These are phyloP conservation scores for Pinctada fucata DNA, from an alignment of 2,888 invertebrate species.

Conservation along the genomic window DNA sequence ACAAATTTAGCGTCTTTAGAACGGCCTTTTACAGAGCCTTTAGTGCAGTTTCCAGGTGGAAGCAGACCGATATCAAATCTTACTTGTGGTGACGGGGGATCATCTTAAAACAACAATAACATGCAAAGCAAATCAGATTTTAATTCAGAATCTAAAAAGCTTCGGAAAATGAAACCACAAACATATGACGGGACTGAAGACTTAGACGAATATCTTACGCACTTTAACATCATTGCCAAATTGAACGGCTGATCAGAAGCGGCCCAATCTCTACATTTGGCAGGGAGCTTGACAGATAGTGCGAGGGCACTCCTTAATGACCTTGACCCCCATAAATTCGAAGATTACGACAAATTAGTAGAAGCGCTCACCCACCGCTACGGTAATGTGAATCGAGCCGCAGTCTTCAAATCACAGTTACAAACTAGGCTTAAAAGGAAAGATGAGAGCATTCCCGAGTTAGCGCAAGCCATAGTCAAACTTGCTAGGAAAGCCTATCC, in stretches of 20 bases:
- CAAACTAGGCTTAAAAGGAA: too few relatives aligned
- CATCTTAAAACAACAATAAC: neutral
- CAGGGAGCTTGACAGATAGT: neutral
- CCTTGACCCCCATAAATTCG: neutral
- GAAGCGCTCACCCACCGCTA: neutral
- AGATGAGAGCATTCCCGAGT: too few relatives aligned
- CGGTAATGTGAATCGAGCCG: too few relatives aligned
- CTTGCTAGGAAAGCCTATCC: neutral
- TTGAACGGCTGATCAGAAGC: neutral
- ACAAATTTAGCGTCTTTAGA: neutral
- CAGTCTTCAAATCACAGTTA: too few relatives aligned
- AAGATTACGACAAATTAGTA: neutral
- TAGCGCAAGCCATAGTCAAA: too few relatives aligned
- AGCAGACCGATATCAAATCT: neutral
- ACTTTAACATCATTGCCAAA: neutral
- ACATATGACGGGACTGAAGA: neutral
- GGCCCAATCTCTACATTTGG: neutral
- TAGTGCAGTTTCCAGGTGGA: neutral
- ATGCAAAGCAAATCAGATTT: neutral
- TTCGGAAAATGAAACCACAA: neutral
- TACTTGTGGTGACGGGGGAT: neutral
- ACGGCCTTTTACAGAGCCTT: neutral
- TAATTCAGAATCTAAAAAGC: neutral
- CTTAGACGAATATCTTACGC: neutral
- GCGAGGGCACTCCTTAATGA: conserved; percentile 1